These are phyloP conservation scores for Raphicerus campestris DNA, from an alignment of 2,113 vertebrate species.

Conservation along the genomic window DNA sequence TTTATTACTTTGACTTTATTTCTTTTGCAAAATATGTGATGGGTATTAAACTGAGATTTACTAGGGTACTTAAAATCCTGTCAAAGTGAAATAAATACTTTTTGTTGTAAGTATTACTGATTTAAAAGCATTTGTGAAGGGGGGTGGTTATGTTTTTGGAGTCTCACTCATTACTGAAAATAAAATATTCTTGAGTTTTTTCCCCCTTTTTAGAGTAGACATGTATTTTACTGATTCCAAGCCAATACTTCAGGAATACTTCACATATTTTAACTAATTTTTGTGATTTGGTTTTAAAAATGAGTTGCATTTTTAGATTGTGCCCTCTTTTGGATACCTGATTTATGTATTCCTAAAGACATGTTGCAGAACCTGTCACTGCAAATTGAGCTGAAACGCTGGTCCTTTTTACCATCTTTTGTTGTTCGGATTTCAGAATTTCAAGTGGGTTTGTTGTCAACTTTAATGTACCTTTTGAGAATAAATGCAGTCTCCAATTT, in stretches of 20 bases:
- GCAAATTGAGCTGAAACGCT: not conserved
- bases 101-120: not conserved
- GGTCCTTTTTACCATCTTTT: not conserved
- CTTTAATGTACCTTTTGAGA: slow-evolving; percentile 38
- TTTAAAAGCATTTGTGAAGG: not conserved
- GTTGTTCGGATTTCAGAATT: slow-evolving; percentile 24
- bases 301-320: not conserved
- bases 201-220: not conserved
- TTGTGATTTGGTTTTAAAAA: slow-evolving; percentile 6
- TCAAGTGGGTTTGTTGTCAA: slow-evolving; percentile 10
- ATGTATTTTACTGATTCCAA: slow-evolving; percentile 16
- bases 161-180: slow-evolving; percentile 42
- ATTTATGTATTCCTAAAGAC: not conserved
- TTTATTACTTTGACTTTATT: slow-evolving; percentile 50
- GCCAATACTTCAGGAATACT: not conserved
- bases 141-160: not conserved
- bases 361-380: not conserved
- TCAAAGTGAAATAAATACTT: slow-evolving; percentile 52
- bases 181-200: not conserved
- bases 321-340: not conserved
- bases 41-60: slow-evolving; percentile 49
- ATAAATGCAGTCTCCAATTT: slow-evolving; percentile 38
- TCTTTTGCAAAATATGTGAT: slow-evolving; percentile 46
- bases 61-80: slow-evolving; percentile 47
- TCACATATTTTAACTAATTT: slow-evolving; percentile 18